phyloP scores from a whole-genome alignment of 2,113 vertebrate species.

The Porphyrio hochstetteri region DNA sequence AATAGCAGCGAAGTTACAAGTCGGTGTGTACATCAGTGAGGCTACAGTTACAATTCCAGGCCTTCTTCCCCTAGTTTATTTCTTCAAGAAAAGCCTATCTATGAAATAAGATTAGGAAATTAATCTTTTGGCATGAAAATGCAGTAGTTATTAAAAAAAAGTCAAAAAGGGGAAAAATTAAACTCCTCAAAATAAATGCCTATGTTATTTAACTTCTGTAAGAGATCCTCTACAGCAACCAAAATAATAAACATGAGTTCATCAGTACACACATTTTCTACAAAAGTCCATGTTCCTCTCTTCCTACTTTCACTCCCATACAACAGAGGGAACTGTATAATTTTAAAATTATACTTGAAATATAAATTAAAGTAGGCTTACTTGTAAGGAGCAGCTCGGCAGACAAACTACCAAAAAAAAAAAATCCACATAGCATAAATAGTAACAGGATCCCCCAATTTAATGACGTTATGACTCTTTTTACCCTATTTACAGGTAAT shows the following conservation, averaged over 20 bases:
- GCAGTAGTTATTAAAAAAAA: neutral
- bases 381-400: neutral
- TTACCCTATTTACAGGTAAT: neutral
- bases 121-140: neutral
- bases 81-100: neutral
- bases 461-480: neutral
- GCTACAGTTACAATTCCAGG: neutral
- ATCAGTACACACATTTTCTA: neutral
- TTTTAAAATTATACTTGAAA: neutral
- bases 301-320: neutral
- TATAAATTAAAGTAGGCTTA: neutral
- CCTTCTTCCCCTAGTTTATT: fast-evolving
- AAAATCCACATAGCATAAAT: neutral
- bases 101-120: neutral
- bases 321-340: neutral
- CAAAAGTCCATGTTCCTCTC: neutral
- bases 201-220: neutral
- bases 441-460: neutral
- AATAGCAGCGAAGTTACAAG: neutral
- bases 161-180: neutral
- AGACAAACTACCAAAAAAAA: neutral
- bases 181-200: neutral
- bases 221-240: neutral
- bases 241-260: neutral
- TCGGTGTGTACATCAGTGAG: neutral